Evolutionary conservation across 1,140 invertebrate species (phyloP).

Genomic region (Drosophila mojavensis): DNA sequence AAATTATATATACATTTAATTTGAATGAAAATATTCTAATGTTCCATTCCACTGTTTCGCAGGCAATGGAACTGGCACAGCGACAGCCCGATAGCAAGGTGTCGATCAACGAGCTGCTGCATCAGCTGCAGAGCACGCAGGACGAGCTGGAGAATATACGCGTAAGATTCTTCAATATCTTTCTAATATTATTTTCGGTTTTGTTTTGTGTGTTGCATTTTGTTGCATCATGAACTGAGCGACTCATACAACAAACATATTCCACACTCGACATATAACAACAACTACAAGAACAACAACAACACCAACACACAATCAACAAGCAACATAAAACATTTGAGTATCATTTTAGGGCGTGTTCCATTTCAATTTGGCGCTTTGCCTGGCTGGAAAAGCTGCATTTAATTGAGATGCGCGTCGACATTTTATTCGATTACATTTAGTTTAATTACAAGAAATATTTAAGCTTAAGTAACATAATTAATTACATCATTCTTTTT

Average conservation of each 20-base stretch:
- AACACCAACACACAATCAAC: slow-evolving; percentile 40
- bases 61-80: slow-evolving; percentile 87
- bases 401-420: slow-evolving; percentile 68
- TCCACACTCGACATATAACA: slow-evolving; percentile 21
- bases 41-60: slow-evolving; percentile 28
- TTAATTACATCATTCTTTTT: slow-evolving; percentile 47
- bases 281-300: slow-evolving; percentile 30
- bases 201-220: slow-evolving; percentile 84
- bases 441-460: slow-evolving; percentile 44
- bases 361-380: slow-evolving; percentile 72
- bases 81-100: slow-evolving; percentile 86
- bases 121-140: slow-evolving; percentile 91
- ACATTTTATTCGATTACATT: slow-evolving; percentile 41
- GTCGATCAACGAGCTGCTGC: slow-evolving; percentile 90
- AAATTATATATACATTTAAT: too few relatives aligned
- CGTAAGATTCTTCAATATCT: slow-evolving; percentile 87
- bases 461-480: slow-evolving; percentile 18
- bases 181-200: slow-evolving; percentile 81
- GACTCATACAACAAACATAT: slow-evolving; percentile 24
- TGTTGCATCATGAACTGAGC: slow-evolving; percentile 76
- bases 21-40: background rate
- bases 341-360: slow-evolving; percentile 20
- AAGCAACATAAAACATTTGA: slow-evolving; percentile 29
- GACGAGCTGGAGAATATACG: slow-evolving; percentile 93
- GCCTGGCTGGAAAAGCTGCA: slow-evolving; percentile 69